Conservation (phyloP, 2,888 invertebrate species). For the Bembecia ichneumoniformis region DNA sequence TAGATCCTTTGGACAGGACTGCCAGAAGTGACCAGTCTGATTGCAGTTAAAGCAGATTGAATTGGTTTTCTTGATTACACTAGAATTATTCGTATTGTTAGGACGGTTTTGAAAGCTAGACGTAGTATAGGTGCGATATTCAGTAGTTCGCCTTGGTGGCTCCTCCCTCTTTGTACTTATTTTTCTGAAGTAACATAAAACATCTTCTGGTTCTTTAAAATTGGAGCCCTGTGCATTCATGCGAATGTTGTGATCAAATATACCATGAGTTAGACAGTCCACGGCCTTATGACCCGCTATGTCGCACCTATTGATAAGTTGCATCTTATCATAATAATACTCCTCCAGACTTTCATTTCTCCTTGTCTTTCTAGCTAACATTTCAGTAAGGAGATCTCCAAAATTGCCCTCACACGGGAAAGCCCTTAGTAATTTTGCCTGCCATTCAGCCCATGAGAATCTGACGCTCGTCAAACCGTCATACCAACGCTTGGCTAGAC, state of each 20-base stretch:
- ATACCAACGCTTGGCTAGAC: constrained; percentile 5
- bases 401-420: constrained; percentile 5
- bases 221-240: constrained; percentile 5
- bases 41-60: too few relatives aligned
- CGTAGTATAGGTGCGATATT: constrained; percentile 4
- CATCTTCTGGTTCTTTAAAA: constrained; percentile 5
- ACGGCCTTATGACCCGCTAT: constrained; percentile 5
- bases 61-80: too few relatives aligned
- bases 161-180: constrained; percentile 12
- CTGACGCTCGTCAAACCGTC: constrained; percentile 1
- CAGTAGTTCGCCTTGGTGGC: constrained; percentile 9
- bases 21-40: too few relatives aligned
- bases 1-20: too few relatives aligned
- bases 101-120: constrained; percentile 6
- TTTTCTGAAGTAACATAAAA: neutral
- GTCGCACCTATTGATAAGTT: constrained; percentile 5
- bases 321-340: constrained; percentile 9
- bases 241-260: constrained; percentile 5
- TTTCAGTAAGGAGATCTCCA: constrained; percentile 1
- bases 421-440: constrained; percentile 2
- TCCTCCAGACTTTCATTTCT: constrained; percentile 6
- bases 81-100: constrained; percentile 4
- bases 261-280: constrained; percentile 4
- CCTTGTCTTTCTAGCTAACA: constrained; percentile 2
- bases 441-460: constrained; percentile 5